phyloP scores from a whole-genome alignment of 2,113 vertebrate species.

The Artemisiospiza belli region DNA sequence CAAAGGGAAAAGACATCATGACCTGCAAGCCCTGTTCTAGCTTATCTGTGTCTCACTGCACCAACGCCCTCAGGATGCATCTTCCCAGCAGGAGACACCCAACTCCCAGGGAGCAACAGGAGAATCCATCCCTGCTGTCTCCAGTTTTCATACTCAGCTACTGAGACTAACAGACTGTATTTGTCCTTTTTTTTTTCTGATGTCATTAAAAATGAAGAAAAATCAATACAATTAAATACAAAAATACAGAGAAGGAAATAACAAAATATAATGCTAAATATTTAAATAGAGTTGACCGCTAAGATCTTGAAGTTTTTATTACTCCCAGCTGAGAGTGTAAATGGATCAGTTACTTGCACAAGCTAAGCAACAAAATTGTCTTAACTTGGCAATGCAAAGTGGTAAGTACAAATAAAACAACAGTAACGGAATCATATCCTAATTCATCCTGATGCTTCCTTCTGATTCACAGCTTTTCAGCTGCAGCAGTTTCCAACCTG shows the following conservation, averaged over 20 bases:
- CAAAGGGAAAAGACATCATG: not conserved
- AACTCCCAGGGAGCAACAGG: not conserved
- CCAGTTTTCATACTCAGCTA: not conserved
- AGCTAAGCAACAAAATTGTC: not conserved
- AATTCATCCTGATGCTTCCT: not conserved
- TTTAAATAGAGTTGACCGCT: conserved; percentile 41
- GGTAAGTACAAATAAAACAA: not conserved
- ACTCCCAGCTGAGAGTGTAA: not conserved
- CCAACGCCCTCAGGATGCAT: not conserved
- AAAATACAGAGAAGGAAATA: conserved; percentile 33
- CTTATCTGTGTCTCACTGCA: not conserved
- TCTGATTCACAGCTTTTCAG: not conserved
- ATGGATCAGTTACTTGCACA: not conserved
- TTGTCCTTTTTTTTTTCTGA: not conserved
- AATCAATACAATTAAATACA: conserved; percentile 44
- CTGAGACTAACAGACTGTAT: not conserved
- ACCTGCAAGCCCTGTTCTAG: not conserved
- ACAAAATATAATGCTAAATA: conserved; percentile 49
- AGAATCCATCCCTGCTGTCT: not conserved
- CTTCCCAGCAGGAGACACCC: not conserved
- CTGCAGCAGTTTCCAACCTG: not conserved
- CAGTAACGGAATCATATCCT: not conserved
- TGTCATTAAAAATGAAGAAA: conserved; percentile 9
- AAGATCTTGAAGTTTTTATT: conserved; percentile 36
- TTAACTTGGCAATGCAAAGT: not conserved